These are phyloP conservation scores for Macrochelys suwanniensis DNA, from an alignment of 2,797 vertebrate genomes.

Conservation along the genomic window DNA sequence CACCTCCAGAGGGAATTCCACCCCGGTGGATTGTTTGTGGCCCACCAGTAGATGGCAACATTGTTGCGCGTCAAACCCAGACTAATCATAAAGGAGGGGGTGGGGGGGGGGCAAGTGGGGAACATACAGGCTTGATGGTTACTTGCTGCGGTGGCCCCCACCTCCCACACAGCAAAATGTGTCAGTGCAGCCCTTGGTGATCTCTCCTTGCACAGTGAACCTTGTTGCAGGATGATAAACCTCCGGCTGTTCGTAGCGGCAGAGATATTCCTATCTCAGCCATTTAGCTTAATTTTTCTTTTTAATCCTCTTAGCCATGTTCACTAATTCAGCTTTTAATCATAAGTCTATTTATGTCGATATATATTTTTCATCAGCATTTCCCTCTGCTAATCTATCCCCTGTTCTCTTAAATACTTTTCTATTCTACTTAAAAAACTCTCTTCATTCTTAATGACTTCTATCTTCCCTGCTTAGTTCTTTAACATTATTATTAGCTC, in stretches of 20 bases:
- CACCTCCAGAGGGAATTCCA: not conserved
- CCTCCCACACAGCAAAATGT: not conserved
- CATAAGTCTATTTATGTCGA: conserved; percentile 42
- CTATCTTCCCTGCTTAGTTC: conserved; percentile 30
- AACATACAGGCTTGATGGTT: not conserved
- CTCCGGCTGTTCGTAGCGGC: not conserved
- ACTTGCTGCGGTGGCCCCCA: not conserved
- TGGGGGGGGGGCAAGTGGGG: not conserved
- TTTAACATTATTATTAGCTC: conserved; percentile 31
- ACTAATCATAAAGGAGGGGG: not conserved
- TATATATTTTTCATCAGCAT: not conserved
- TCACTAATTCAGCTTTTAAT: conserved; percentile 60
- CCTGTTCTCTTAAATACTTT: conserved; percentile 46
- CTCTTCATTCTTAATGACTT: conserved; percentile 44
- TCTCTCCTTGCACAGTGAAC: not conserved
- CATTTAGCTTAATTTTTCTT: conserved; percentile 29
- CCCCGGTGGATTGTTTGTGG: not conserved
- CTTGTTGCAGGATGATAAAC: not conserved
- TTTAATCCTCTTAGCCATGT: conserved; percentile 66
- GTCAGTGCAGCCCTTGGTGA: rapidly evolving
- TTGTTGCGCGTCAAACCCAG: not conserved
- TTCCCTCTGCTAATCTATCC: not conserved
- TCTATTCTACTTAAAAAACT: conserved; percentile 40
- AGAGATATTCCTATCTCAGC: conserved; percentile 16
- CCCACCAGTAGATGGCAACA: not conserved